Evolutionary conservation across 2,797 vertebrate species (phyloP), one percentile per base, ranked within the genome.

Genomic region (Periophthalmus magnuspinnatus): DNA sequence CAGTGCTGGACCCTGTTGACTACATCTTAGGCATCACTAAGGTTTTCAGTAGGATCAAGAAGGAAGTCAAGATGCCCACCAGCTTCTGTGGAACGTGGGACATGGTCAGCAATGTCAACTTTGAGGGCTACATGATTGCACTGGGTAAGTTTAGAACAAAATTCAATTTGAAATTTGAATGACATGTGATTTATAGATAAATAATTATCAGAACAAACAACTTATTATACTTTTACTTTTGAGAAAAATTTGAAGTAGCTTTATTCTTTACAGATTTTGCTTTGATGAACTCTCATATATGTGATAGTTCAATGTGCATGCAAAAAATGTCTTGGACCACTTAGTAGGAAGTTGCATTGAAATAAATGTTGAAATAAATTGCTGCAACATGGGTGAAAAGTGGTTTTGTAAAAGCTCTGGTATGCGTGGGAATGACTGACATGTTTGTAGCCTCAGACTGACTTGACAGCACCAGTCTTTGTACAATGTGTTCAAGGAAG

Each of bases 61-160:
- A 0, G 6, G 10, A 0, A 36, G 50, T 54, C 83, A 87, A 66
- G 66, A 96, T 96, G 96, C 90, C 94, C n/a, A 80, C 74, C 19
- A 93, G 94, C 81, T 80, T 96, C 71, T 95, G 84, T 45, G 94
- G 96, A 3, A 95, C 93, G 58, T 96, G 96, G 96, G 95, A 95
- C 55, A 89, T 96, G 34, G 66, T 93, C 78, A 95, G 93, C 89
- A 96, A 87, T 81, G 91, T 93, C 72, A 96, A 97, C 88, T 89
- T 95, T 24, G 95, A 97, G 19, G 85, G 94, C 48, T 97, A 95
- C 68, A 95, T 97, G 96, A 80, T 88, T 67, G 93, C 93, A 59
- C 84, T 97, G 78, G 96, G 97, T 96, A 90, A 84, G 93, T 81
- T 36, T 10, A 1, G 54, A 14, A 10, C 16, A 52, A 52, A n/a